Base-by-base conservation (phyloP, 2,888 invertebrate species). In the Entomobrya proxima region DNA sequence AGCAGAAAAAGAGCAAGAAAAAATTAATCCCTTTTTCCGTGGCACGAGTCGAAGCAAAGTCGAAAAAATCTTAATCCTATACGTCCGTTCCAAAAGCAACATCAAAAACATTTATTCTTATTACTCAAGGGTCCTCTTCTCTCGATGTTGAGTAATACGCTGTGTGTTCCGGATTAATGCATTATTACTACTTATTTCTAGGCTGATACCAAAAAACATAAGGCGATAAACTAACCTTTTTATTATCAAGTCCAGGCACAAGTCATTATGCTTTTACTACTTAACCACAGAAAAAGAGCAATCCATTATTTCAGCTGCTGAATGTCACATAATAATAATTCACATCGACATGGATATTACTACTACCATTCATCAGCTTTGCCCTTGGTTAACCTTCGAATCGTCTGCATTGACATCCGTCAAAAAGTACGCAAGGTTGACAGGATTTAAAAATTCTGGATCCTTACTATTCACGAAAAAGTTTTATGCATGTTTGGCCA, bases 11-110 rank as follows among this genome's bases (percentile, higher is more conserved):
- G 18, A 24, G 37, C 11, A 40, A 40, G 15, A 37, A 37, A 37
- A 37, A 15, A 61, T 27, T 69, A 69, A 69, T 40, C 50, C n/a
- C 24, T 27, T n/a, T 50, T 55, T n/a, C 55, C n/a, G 30, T 75
- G 52, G 35, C 75, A 75, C 75, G 40, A 58, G 64, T 40, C 1
- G 24, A 50, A 52, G 27, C 18, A 50, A 21, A 1, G 2, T 47
- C 15, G 35, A 18, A 21, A 52, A 61, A 24, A 37, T 64, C 47
- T 15, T 76, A 85, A 85, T 85, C 85, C 75, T 75, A 37, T 64
- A 74, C 85, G 79, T 85, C 80, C 85, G 79, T 32, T 52, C 52
- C n/a, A 24, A 32, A 75, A 52, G 75, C 74, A 85, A 85, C 85
- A 85, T 61, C 58, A 58, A 32, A 67, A 75, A 50, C 18, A 18